phyloP scores from a whole-genome alignment of 2,797 vertebrate species.

The Gila robusta region DNA sequence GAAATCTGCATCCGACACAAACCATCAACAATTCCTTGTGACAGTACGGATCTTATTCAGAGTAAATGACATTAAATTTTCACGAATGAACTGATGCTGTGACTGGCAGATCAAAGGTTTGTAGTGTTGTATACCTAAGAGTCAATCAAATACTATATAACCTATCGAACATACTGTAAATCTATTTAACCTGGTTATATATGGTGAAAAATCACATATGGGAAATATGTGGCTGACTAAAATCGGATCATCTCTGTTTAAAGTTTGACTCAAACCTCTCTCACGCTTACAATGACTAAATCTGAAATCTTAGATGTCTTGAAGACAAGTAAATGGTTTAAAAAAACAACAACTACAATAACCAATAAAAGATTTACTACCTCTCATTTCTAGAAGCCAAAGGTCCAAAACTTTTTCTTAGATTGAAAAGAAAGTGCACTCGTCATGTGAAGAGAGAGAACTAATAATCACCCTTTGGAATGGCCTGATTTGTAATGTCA shows the following conservation, averaged over 20 bases:
- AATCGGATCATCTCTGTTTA: neutral
- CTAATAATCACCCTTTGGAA: neutral
- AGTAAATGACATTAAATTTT: neutral
- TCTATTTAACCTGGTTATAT: neutral
- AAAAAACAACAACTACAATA: conserved; percentile 7
- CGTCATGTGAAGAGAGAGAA: neutral
- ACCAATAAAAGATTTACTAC: neutral
- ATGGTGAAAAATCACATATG: neutral
- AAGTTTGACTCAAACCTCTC: conserved; percentile 29
- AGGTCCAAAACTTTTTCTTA: neutral
- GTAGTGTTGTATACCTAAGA: neutral
- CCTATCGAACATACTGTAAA: neutral
- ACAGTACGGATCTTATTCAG: neutral
- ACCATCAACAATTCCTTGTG: neutral
- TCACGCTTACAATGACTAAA: conserved; percentile 1
- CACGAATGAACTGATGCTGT: neutral
- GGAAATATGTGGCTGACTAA: neutral
- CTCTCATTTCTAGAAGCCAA: conserved; percentile 12
- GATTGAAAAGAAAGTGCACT: neutral
- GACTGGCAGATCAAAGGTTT: neutral
- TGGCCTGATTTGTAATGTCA: conserved; percentile 17
- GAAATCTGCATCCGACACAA: conserved; percentile 5
- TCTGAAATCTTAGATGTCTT: neutral
- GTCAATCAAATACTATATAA: neutral
- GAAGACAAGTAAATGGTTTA: neutral